A percentile compares a stretch with the other conserved stretches of the same genome.
Evolutionary conservation across 2,797 vertebrate species (phyloP).

Genomic region (Melanotaenia maccullochi): DNA sequence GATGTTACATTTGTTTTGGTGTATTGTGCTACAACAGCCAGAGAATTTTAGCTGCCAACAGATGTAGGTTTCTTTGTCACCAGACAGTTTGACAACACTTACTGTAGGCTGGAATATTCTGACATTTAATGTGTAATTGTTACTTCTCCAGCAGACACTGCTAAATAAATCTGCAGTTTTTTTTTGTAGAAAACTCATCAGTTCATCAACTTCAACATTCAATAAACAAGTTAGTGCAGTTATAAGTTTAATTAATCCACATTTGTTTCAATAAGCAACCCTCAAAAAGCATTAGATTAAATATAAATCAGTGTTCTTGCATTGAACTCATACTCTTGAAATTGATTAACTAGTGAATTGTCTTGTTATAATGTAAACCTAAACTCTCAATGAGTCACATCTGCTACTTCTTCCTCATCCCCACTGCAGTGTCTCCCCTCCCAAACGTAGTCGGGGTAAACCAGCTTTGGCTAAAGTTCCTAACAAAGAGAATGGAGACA

Average conservation of each 20-base stretch:
- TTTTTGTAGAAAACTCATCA: background rate
- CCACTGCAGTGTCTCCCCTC: conserved; percentile 83
- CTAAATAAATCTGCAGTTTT: background rate
- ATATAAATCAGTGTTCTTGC: background rate
- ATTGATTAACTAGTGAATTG: background rate
- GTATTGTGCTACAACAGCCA: background rate
- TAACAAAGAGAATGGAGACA: conserved; percentile 87
- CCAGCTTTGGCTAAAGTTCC: conserved; percentile 91
- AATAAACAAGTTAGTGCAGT: background rate
- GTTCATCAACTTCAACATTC: background rate
- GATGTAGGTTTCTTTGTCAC: background rate
- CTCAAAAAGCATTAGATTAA: background rate
- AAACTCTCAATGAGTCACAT: conserved; percentile 6
- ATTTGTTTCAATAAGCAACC: background rate
- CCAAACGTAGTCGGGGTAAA: conserved; percentile 93
- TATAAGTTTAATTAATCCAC: background rate
- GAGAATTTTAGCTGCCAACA: background rate
- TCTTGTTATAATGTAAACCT: background rate
- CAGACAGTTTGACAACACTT: background rate
- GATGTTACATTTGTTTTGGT: background rate
- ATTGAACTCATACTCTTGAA: background rate
- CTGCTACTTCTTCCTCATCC: conserved; percentile 12
- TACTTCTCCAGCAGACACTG: background rate
- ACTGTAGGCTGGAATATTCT: background rate
- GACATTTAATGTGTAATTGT: background rate